These are phyloP conservation scores for Latheticus oryzae DNA, from an alignment of 2,888 invertebrate species.

Conservation along the genomic window DNA sequence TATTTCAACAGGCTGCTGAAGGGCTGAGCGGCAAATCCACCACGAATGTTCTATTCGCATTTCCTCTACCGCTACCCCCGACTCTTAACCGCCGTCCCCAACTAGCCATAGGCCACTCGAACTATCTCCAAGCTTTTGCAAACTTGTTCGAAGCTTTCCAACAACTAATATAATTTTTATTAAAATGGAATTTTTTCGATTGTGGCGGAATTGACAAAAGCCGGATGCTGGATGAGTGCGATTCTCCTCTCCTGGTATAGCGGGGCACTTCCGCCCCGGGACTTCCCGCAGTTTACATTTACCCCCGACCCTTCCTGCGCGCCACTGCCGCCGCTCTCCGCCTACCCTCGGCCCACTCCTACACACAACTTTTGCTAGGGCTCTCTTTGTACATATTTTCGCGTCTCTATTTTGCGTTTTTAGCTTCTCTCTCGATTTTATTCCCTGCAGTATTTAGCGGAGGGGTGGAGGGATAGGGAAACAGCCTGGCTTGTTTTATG, in stretches of 20 bases:
- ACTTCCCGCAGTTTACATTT: constrained; percentile 64
- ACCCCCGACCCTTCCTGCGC: constrained; percentile 61
- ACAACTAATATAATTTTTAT: no score
- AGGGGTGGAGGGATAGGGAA: constrained; percentile 47
- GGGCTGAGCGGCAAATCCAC: constrained; percentile 41
- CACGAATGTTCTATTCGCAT: no score
- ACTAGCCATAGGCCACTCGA: background rate
- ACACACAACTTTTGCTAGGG: constrained; percentile 62
- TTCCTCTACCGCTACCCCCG: constrained; percentile 43
- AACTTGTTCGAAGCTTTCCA: no score
- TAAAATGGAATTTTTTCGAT: background rate
- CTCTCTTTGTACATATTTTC: constrained; percentile 63
- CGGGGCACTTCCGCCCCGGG: constrained; percentile 61
- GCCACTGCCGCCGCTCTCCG: constrained; percentile 49
- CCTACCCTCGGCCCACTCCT: constrained; percentile 55
- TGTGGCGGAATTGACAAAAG: constrained; percentile 51
- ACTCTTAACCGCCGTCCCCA: background rate
- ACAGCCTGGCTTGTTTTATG: constrained; percentile 48
- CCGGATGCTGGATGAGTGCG: constrained; percentile 53
- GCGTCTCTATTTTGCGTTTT: constrained; percentile 63
- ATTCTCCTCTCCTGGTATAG: constrained; percentile 47
- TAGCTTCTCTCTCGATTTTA: constrained; percentile 61
- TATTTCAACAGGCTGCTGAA: constrained; percentile 69
- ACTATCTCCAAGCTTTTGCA: background rate
- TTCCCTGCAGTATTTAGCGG: constrained; percentile 58